Evolutionary conservation across 2,113 vertebrate species (phyloP), one percentile per base, ranked within the genome.

Genomic region (Scatophagus argus): DNA sequence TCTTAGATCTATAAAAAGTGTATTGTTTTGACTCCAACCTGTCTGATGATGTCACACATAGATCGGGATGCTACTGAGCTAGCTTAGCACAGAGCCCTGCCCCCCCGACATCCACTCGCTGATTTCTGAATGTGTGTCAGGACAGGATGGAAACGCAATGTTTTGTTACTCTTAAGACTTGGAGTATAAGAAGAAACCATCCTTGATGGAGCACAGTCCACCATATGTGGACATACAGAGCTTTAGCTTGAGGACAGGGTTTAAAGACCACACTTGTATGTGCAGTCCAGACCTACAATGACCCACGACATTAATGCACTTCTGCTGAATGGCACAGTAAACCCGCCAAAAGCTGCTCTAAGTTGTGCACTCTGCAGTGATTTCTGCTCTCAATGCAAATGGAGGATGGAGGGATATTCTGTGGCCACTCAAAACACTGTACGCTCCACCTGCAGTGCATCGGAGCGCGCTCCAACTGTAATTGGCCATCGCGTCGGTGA

Each of bases 401-500:
- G 81, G 74, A 75, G 77, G 55, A 59, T 63, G 78, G 63, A 73
- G 72, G 78, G 79, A 82, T 75, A 61, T 81, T 83, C 66, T 74
- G 41, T 8, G 51, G 41, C 79, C 77, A 68, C 80, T 84, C 79
- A 59, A 72, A 73, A 61, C 81, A 51, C 47, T 23, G 71, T 52
- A 67, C 64, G 81, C 87, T 88, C 80, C 88, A 90, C 89, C 88
- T 90, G 91, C 81, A n/a, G 87, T 58, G 87, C 86, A 85, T 67
- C 75, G 16, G 77, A 85, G 85, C 86, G 78, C 81, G 83, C 81
- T 85, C 68, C 62, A 56, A 67, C 87, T 92, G 91, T 95, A 94
- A 95, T 92, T 93, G 93, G 93, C 88, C 90, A 86, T 88, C 76
- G 82, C 80, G 51, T 75, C 70, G 56, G 88, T 87, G 86, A 90